Conservation (phyloP, 2,888 invertebrate genomes). For the Periphyllus acericola region DNA sequence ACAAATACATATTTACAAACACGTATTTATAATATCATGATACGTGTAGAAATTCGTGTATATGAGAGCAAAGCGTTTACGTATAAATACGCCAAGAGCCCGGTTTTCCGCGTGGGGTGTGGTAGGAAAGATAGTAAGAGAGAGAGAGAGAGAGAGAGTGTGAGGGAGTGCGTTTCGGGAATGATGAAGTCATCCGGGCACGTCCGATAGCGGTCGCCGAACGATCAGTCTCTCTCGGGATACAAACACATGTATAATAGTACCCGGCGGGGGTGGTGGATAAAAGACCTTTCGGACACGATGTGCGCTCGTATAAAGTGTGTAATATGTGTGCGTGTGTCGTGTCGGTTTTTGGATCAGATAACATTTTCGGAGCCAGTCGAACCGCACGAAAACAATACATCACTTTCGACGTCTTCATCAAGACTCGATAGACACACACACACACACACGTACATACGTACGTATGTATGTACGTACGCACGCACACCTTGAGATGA, state of each 20-base stretch:
- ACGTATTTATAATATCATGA: not conserved
- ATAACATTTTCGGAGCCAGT: constrained; percentile 35
- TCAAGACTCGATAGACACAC: not conserved
- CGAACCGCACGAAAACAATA: constrained; percentile 41
- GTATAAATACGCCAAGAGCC: not conserved
- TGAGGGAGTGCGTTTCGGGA: not conserved
- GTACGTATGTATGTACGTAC: not conserved
- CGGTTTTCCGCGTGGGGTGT: not conserved
- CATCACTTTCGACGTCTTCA: constrained; percentile 57
- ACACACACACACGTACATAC: not conserved
- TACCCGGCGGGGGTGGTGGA: not conserved
- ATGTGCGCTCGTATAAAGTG: not conserved
- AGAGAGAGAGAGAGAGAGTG: not conserved
- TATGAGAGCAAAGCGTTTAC: not conserved
- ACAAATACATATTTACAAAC: not conserved
- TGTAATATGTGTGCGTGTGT: not conserved
- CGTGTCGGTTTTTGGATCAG: constrained; percentile 52
- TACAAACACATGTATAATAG: not conserved
- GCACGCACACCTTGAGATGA: not conserved
- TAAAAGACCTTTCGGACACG: not conserved
- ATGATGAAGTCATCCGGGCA: constrained; percentile 44
- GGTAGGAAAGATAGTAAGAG: not conserved
- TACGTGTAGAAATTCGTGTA: not conserved
- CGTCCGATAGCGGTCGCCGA: constrained; percentile 28
- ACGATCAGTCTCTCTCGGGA: constrained; percentile 31